These are phyloP conservation scores for Drosophila bocki DNA, from an alignment of 1,140 invertebrate species.

Conservation along the genomic window DNA sequence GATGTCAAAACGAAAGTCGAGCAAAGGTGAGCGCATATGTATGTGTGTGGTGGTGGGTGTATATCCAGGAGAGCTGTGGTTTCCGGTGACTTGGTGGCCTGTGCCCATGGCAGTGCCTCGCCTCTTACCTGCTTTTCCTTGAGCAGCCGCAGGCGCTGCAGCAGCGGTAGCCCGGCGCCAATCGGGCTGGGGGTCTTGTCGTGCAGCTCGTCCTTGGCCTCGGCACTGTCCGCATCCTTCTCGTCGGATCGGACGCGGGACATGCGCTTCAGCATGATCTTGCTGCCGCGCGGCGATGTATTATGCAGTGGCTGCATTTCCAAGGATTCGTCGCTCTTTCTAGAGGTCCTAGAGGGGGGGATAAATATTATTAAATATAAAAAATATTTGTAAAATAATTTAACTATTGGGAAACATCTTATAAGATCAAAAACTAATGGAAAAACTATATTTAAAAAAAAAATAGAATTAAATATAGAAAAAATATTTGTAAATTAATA, in stretches of 20 bases:
- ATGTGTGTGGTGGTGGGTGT: neutral
- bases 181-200: slow-evolving; percentile 89
- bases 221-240: slow-evolving; percentile 86
- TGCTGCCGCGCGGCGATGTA: slow-evolving; percentile 81
- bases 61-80: slow-evolving; percentile 32
- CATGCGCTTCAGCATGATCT: slow-evolving; percentile 89
- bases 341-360: slow-evolving; percentile 75
- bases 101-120: slow-evolving; percentile 4
- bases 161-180: slow-evolving; percentile 92
- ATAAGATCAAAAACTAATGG: too few species aligned
- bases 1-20: slow-evolving; percentile 29
- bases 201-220: slow-evolving; percentile 86
- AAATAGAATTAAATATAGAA: neutral
- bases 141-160: slow-evolving; percentile 91
- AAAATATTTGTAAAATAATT: too few species aligned
- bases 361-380: neutral
- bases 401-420: too few species aligned
- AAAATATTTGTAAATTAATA: too few species aligned
- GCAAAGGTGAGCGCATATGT: slow-evolving; percentile 8
- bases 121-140: slow-evolving; percentile 93
- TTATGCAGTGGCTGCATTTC: slow-evolving; percentile 89
- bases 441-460: neutral
- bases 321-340: slow-evolving; percentile 88
- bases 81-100: slow-evolving; percentile 19
- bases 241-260: slow-evolving; percentile 89